These are phyloP conservation scores for Pogona vitticeps DNA, from an alignment of 2,113 vertebrate genomes.

Conservation along the genomic window DNA sequence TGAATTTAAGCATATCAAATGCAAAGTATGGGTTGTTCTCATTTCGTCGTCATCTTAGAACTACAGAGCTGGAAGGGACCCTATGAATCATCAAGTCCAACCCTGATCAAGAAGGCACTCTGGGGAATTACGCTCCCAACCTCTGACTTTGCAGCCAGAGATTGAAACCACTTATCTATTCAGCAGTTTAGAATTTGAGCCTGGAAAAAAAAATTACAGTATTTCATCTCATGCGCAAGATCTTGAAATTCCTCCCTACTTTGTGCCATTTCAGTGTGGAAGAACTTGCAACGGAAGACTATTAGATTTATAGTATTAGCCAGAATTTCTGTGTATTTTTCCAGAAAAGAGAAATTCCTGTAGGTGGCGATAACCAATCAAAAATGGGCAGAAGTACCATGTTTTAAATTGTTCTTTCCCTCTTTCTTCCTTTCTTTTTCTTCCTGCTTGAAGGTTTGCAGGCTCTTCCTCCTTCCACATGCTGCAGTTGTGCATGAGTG, in stretches of 20 bases:
- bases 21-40: too few relatives aligned
- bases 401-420: conserved; percentile 7
- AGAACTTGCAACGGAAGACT: not conserved
- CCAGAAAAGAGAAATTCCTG: conserved; percentile 58
- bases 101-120: too few relatives aligned
- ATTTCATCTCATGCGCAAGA: not conserved
- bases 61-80: too few relatives aligned
- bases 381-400: conserved; percentile 54
- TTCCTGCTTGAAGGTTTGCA: conserved; percentile 58
- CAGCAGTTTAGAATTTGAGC: too few relatives aligned
- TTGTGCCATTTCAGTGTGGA: not conserved
- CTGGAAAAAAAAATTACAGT: too few relatives aligned
- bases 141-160: too few relatives aligned
- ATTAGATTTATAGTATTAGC: not conserved
- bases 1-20: too few relatives aligned
- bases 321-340: not conserved
- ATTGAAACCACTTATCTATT: too few relatives aligned
- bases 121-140: too few relatives aligned
- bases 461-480: conserved; percentile 22
- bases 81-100: too few relatives aligned
- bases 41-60: too few relatives aligned
- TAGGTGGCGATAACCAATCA: conserved; percentile 79
- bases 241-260: not conserved
- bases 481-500: too few relatives aligned
- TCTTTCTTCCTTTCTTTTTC: conserved; percentile 51